phyloP scores from a whole-genome alignment of 2,888 invertebrate species.

The Rutpela maculata region DNA sequence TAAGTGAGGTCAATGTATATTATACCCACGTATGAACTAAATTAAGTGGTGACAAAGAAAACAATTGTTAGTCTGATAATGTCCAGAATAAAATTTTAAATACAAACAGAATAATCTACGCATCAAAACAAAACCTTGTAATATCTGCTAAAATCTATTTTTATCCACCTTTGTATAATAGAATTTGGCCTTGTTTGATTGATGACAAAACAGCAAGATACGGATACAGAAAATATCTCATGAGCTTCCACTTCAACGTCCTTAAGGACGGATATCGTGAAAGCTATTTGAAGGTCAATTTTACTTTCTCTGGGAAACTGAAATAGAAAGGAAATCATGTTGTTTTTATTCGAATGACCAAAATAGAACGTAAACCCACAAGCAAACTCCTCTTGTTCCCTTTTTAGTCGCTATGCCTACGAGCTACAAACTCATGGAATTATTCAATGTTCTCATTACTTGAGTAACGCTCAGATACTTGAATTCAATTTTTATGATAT shows the following conservation, averaged over 20 bases:
- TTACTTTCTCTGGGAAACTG: not conserved
- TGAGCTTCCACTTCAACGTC: not conserved
- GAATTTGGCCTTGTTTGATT: not conserved
- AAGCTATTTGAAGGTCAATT: not conserved
- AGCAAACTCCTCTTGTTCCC: too few relatives aligned
- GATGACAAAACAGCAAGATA: not conserved
- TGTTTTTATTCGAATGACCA: too few relatives aligned
- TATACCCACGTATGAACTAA: too few relatives aligned
- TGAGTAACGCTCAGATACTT: too few relatives aligned
- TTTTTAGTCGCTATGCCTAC: too few relatives aligned
- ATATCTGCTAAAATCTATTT: not conserved
- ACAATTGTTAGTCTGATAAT: not conserved
- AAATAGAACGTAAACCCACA: too few relatives aligned
- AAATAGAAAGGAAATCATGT: not conserved
- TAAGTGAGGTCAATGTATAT: too few relatives aligned
- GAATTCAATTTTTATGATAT: too few relatives aligned
- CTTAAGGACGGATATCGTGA: not conserved
- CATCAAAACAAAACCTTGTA: not conserved
- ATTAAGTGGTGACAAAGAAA: too few relatives aligned
- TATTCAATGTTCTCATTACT: too few relatives aligned
- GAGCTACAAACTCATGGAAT: too few relatives aligned
- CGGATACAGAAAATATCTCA: not conserved
- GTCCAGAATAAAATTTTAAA: not conserved
- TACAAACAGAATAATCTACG: not conserved
- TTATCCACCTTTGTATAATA: not conserved